Base-by-base conservation (phyloP, 37 sponge, comb jelly and placozoan species). In the Chondrilla cf. caribensis region DNA sequence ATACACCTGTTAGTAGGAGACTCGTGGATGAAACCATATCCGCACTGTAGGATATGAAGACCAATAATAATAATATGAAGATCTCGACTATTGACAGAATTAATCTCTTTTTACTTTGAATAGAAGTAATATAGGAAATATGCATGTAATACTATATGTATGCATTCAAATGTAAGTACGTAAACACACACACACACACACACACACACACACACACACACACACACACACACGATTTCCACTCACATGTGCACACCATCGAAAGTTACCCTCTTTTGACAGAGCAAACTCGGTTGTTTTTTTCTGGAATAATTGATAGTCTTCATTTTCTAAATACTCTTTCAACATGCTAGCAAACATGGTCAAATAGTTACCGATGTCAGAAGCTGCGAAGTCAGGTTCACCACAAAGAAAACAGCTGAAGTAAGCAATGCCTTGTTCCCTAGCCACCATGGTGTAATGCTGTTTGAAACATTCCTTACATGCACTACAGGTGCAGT, bases 161-260 rank as follows among this genome's bases (percentile, higher is more conserved):
- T n/a, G n/a, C n/a, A n/a, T n/a, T n/a, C n/a, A n/a, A n/a, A n/a
- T n/a, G n/a, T n/a, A n/a, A n/a, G n/a, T n/a, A n/a, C n/a, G n/a
- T n/a, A n/a, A n/a, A 55, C 11, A 55, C 11, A 11, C 11, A 55
- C 57, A 19, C 17, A 19, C 11, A 55, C 17, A 17, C 11, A 55
- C 57, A 55, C 17, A n/a, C n/a, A n/a, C n/a, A n/a, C n/a, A n/a
- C n/a, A n/a, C n/a, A n/a, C 57, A 55, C 57, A 55, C 57, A 55
- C 11, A 11, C 57, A 11, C 21, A 24, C 28, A 6, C 70, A 85
- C 19, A 15, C 41, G 19, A 33, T 2, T 31, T 17, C 22, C 0
- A 86, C 93, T 86, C 39, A 94, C 93, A 70, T 93, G 77, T 2
- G 85, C 68, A 90, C 96, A 90, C 94, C 95, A 96, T 24, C 88